These are phyloP conservation scores for Cloeon dipterum DNA, from an alignment of 2,888 invertebrate species.

Conservation along the genomic window DNA sequence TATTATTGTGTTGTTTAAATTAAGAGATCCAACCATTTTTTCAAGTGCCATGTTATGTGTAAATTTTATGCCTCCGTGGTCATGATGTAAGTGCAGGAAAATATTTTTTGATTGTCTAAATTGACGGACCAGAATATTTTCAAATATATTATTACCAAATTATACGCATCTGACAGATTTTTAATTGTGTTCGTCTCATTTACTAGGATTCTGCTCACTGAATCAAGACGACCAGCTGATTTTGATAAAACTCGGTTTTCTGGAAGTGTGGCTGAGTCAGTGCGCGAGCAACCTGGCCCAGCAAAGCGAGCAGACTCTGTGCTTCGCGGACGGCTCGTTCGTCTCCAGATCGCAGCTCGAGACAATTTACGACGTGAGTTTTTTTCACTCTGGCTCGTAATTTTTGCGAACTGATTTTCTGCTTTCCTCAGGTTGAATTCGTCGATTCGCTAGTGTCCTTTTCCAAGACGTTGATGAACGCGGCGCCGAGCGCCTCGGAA, in stretches of 20 bases:
- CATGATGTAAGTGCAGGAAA: too few species aligned
- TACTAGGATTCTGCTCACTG: conserved; percentile 53
- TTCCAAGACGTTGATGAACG: conserved; percentile 40
- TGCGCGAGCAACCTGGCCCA: conserved; percentile 57
- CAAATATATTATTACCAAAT: too few species aligned
- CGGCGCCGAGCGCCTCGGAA: conserved; percentile 28
- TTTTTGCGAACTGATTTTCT: background rate
- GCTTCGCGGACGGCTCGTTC: conserved; percentile 75
- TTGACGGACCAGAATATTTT: too few species aligned
- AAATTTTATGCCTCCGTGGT: too few species aligned
- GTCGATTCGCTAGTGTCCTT: conserved; percentile 62
- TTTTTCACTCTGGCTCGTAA: too few species aligned
- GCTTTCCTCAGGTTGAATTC: conserved; percentile 56
- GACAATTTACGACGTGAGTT: conserved; percentile 65
- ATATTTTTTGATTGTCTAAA: too few species aligned
- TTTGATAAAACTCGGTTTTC: conserved; percentile 87
- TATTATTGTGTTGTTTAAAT: too few species aligned
- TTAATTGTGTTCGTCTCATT: too few species aligned
- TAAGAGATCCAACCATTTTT: too few species aligned
- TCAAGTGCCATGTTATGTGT: too few species aligned
- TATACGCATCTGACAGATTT: too few species aligned
- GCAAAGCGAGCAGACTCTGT: conserved; percentile 37
- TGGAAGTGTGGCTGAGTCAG: conserved; percentile 85
- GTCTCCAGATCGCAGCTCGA: conserved; percentile 65
- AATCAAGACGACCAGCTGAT: conserved; percentile 92